Conservation (phyloP, 2,888 invertebrate genomes). For the Sphaerophoria taeniata region DNA sequence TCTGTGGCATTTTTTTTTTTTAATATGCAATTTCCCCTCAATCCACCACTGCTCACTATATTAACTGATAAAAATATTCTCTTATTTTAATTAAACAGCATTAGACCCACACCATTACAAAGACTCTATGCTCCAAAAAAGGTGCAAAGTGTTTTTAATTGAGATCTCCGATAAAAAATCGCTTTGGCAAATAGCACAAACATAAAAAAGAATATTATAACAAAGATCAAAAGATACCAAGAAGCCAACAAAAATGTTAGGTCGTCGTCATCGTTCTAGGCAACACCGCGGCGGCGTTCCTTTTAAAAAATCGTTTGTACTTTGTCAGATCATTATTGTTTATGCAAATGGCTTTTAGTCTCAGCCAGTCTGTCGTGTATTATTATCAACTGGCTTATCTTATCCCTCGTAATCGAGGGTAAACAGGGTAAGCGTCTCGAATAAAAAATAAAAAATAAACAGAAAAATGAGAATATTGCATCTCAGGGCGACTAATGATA, state of each 20-base stretch:
- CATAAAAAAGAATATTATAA: constrained; percentile 13
- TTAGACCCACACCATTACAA: background rate
- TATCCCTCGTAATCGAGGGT: constrained; percentile 52
- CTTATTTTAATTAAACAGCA: constrained; percentile 11
- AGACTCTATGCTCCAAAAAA: background rate
- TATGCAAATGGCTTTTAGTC: constrained; percentile 41
- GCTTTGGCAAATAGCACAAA: background rate
- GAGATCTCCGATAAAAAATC: constrained; percentile 29
- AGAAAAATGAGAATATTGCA: constrained; percentile 52
- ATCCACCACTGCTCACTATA: constrained; percentile 4
- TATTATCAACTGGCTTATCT: constrained; percentile 35
- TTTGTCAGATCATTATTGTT: constrained; percentile 55
- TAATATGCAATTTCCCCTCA: too few species aligned
- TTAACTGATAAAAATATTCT: constrained; percentile 11
- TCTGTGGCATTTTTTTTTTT: too few species aligned
- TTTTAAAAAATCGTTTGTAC: constrained; percentile 11
- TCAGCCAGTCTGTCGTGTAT: constrained; percentile 23
- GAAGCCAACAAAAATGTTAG: background rate
- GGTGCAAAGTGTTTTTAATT: constrained; percentile 35
- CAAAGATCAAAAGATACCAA: constrained; percentile 51
- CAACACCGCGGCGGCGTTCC: constrained; percentile 6
- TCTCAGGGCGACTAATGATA: background rate
- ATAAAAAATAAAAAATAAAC: constrained; percentile 61
- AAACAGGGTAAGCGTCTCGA: constrained; percentile 37
- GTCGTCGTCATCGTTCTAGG: background rate